Evolutionary conservation across 1,140 invertebrate species (phyloP), one percentile per base, ranked within the genome.

Genomic region (Drosophila pachea): DNA sequence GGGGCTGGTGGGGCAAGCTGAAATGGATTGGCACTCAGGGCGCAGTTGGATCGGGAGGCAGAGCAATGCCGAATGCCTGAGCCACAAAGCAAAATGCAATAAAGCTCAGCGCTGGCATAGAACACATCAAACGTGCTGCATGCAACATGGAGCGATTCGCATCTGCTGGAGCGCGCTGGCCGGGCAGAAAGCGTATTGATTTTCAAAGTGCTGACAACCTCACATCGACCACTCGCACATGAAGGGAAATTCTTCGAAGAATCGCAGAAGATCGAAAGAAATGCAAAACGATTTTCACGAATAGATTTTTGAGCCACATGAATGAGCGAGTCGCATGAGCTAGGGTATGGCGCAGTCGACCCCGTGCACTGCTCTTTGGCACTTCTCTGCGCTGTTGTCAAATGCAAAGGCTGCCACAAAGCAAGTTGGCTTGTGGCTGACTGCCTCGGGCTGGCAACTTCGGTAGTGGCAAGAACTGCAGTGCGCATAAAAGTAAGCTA

Each of bases 111-210:
- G 33, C 9, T 45, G 50, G 50, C 69, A 68, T 47, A 43, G 9
- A 66, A 48, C 55, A 65, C 38, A 70, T 38, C 62, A 58, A 68
- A 54, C 54, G 14, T 12, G 47, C 2, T 11, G 16, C 42, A 54
- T 47, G 50, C 12, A 7, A 35, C 32, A 53, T 58, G 62, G 55
- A 32, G 70, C 38, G 50, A 45, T 58, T 47, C 42, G 49, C 76
- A 73, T 40, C 60, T 66, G 73, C 62, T 43, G 61, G 54, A 81
- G 74, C 35, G 43, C 62, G 61, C 50, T 59, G 55, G 48, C 38
- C 74, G 73, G 77, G 69, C 70, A 82, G 82, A 81, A 47, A 45
- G 52, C 56, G 43, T 82, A 82, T 82, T 82, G 78, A 82, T 82
- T 82, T 81, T 81, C 53, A 56, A 47, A 54, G 9, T 54, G 62